Evolutionary conservation across 2,888 invertebrate species (phyloP).

Genomic region (Monochamus alternatus): DNA sequence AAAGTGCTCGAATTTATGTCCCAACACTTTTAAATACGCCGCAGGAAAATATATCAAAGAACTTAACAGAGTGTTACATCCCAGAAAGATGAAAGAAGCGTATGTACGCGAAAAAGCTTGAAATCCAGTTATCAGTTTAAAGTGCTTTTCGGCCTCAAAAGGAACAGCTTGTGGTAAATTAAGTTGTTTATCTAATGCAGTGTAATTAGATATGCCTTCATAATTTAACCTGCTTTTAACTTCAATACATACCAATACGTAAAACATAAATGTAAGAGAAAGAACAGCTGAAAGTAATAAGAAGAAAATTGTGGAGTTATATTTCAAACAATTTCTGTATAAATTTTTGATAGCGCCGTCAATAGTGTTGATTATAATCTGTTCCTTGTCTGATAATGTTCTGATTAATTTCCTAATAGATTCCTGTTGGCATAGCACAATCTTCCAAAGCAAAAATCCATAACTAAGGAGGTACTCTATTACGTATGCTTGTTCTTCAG

Average conservation of each 20-base stretch:
- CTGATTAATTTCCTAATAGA: slow-evolving; percentile 8
- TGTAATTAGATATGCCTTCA: neutral
- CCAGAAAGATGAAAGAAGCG: neutral
- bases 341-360: neutral
- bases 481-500: neutral
- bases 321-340: neutral
- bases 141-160: neutral
- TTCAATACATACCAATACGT: neutral
- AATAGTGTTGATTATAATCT: neutral
- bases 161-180: slow-evolving; percentile 8
- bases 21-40: neutral
- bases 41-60: slow-evolving; percentile 21
- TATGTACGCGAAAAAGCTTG: neutral
- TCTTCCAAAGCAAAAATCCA: slow-evolving; percentile 27
- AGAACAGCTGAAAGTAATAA: neutral
- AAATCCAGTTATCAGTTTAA: neutral
- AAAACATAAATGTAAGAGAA: neutral
- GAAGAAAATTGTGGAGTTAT: slow-evolving; percentile 12
- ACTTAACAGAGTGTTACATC: neutral
- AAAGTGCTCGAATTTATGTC: slow-evolving; percentile 6
- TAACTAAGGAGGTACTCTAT: neutral
- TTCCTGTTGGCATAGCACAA: neutral
- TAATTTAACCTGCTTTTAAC: neutral
- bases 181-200: neutral
- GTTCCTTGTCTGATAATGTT: neutral